Conservation (phyloP, 2,888 invertebrate species). For the Brachycybe producta region DNA sequence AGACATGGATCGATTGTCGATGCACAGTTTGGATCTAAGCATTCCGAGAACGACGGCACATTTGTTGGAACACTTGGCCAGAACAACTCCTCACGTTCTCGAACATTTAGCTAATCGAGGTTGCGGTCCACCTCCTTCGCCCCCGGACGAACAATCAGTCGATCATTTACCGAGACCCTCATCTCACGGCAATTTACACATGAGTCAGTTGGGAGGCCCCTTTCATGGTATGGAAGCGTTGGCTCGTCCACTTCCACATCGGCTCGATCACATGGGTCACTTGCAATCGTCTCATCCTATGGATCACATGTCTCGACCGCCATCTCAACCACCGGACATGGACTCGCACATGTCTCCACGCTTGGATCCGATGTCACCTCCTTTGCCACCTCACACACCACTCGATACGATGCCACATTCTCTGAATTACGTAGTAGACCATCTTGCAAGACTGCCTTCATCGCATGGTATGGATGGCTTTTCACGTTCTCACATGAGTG, state of each 20-base stretch:
- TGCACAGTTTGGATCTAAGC: slow-evolving; percentile 14
- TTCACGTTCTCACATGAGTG: neutral
- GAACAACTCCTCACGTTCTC: neutral
- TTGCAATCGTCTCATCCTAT: neutral
- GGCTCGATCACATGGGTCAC: slow-evolving; percentile 5
- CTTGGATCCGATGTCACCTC: slow-evolving; percentile 3
- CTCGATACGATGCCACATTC: neutral
- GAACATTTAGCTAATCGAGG: neutral
- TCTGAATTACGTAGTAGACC: slow-evolving; percentile 12
- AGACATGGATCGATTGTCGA: slow-evolving; percentile 6
- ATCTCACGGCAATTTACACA: slow-evolving; percentile 13
- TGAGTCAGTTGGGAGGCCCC: slow-evolving; percentile 4
- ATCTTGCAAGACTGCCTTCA: slow-evolving; percentile 2
- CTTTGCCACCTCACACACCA: neutral
- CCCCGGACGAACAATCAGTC: neutral
- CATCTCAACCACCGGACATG: slow-evolving; percentile 3
- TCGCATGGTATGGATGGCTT: slow-evolving; percentile 8
- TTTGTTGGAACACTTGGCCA: slow-evolving; percentile 7
- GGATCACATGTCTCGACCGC: slow-evolving; percentile 1
- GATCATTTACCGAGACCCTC: neutral
- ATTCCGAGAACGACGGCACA: slow-evolving; percentile 6
- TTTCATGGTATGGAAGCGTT: slow-evolving; percentile 9
- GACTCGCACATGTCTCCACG: neutral
- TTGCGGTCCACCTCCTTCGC: neutral
- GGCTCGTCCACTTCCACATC: slow-evolving; percentile 9